Evolutionary conservation across 2,888 invertebrate genomes (phyloP), one percentile per base, ranked within the genome.

Genomic region (Gibbula magus): DNA sequence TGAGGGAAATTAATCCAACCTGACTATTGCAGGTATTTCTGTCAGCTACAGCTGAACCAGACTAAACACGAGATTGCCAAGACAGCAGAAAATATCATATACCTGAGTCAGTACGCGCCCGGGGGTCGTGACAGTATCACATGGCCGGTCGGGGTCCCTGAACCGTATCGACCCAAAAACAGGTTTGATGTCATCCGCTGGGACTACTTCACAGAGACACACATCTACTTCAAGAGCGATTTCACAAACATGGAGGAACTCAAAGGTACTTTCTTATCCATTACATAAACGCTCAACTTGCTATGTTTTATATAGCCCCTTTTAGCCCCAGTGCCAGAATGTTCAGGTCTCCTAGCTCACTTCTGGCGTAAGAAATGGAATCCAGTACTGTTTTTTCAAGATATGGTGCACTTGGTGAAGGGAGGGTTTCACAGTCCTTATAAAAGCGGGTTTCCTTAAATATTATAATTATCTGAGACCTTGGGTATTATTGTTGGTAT

Each of bases 131-230:
- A 88, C 29, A 88, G 90, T 54, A 87, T 93, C 2, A 93, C 94
- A 5, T 97, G 97, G 97, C 97, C 97, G 0, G 93, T 96, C 67
- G 97, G 92, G 77, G 88, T 91, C 84, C 95, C 95, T 81, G 93
- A 94, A 51, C 94, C 95, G 0, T 95, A 95, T 83, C 95, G 94
- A 84, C 96, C 96, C 2, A 94, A 94, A 18, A 95, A 95, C 77
- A 94, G 97, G 87, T 96, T 96, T 93, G 97, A 98, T 93, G 95
- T 98, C 84, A 94, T 97, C 74, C 95, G 95, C 66, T 98, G 98
- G 96, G 95, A 96, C 78, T 95, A 96, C 91, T 96, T 99, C 92
- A 98, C 98, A 91, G 94, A 94, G 83, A 96, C 96, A 22, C 96
- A 98, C 92, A 95, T 96, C 54, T 96, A 96, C 92, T 95, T 96